A percentile compares a stretch with the other conserved stretches of the same genome.
Conservation (phyloP, 2,888 invertebrate genomes). For the Gasteruption jaculator region DNA sequence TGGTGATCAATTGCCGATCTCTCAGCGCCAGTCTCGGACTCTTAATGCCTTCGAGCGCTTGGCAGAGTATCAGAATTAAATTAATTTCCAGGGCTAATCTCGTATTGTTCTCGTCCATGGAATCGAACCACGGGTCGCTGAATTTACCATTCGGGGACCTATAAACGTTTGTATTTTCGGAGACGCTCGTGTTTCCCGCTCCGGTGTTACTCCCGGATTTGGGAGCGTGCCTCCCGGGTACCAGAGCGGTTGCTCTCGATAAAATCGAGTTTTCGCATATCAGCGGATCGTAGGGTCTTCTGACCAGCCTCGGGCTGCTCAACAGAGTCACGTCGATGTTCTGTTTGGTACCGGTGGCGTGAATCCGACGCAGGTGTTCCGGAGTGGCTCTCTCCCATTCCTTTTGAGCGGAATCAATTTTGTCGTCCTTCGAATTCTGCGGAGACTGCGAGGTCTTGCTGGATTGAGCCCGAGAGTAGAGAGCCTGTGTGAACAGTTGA, state of each 20-base stretch:
- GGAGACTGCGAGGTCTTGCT: constrained; percentile 7
- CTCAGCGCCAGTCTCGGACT: constrained; percentile 43
- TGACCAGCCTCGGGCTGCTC: constrained; percentile 42
- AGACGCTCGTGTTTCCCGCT: constrained; percentile 1
- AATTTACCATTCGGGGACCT: constrained; percentile 23
- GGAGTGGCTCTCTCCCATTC: constrained; percentile 47
- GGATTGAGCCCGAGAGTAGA: constrained; percentile 35
- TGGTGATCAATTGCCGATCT: constrained; percentile 45
- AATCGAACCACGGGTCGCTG: constrained; percentile 47
- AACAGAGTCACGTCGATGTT: constrained; percentile 42
- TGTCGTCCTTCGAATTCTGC: constrained; percentile 28
- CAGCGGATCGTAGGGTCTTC: constrained; percentile 46
- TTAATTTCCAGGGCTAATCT: constrained; percentile 47
- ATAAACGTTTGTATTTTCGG: constrained; percentile 21
- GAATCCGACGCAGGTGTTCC: constrained; percentile 40
- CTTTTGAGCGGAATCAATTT: constrained; percentile 43
- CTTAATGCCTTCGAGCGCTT: constrained; percentile 44
- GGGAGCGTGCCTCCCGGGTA: constrained; percentile 32
- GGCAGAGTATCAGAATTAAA: constrained; percentile 43
- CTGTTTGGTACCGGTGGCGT: constrained; percentile 37
- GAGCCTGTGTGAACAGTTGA: constrained; percentile 46
- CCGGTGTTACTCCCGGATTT: constrained; percentile 27
- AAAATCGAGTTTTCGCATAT: constrained; percentile 49
- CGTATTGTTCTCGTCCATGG: constrained; percentile 48
- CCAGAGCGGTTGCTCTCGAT: constrained; percentile 43